A percentile compares a stretch with the other conserved stretches of the same genome.
phyloP scores from a whole-genome alignment of 2,797 vertebrate species.

The Siniperca undulata region DNA sequence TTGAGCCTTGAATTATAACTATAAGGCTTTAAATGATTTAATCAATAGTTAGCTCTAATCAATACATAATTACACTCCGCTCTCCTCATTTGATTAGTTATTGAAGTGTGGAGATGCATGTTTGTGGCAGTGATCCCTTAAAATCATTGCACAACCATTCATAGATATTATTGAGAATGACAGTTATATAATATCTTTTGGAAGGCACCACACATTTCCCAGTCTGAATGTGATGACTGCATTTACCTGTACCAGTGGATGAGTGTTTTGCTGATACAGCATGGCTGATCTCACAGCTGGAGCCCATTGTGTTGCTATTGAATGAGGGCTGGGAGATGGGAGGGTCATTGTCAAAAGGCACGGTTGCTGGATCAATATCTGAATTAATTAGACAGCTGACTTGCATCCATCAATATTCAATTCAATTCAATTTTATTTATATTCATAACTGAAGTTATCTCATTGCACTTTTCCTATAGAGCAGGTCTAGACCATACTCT shows the following conservation, averaged over 20 bases:
- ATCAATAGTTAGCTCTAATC: conserved; percentile 80
- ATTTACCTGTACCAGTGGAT: conserved; percentile 47
- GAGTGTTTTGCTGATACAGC: conserved; percentile 69
- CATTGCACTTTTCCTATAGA: too few relatives aligned
- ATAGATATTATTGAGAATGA: conserved; percentile 11
- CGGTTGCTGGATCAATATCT: conserved; percentile 83
- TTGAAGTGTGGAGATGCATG: conserved; percentile 55
- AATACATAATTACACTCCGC: conserved; percentile 81
- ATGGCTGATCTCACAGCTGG: conserved; percentile 80
- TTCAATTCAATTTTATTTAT: too few relatives aligned
- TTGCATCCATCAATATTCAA: conserved; percentile 77
- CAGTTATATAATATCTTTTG: conserved; percentile 3
- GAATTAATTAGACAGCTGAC: conserved; percentile 86
- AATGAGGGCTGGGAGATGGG: conserved; percentile 71
- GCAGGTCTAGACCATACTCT: too few relatives aligned
- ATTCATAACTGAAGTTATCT: too few relatives aligned
- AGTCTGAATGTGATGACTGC: conserved; percentile 45
- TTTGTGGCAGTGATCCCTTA: conserved; percentile 45
- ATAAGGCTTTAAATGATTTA: conserved; percentile 68
- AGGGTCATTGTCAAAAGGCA: conserved; percentile 84
- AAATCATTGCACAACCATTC: conserved; percentile 39
- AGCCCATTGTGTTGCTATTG: conserved; percentile 77
- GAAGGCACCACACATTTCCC: neutral
- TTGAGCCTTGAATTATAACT: conserved; percentile 65
- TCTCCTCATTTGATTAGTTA: conserved; percentile 72